phyloP scores from a whole-genome alignment of 2,113 vertebrate species.

The Anoura caudifer region DNA sequence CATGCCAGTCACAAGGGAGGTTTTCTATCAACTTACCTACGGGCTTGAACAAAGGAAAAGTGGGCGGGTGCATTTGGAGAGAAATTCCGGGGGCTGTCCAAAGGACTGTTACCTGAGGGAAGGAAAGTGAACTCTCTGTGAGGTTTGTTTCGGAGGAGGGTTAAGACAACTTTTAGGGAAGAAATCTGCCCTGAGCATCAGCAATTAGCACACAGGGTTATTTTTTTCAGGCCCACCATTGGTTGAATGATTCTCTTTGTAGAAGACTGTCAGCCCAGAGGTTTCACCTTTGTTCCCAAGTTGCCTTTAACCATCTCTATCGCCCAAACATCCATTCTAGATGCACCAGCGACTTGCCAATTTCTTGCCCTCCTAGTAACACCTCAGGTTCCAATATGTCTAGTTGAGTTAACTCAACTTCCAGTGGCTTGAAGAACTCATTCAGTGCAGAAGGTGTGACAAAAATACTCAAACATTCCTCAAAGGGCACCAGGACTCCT shows the following conservation, averaged over 20 bases:
- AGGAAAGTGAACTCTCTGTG: neutral
- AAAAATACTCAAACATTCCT: constrained; percentile 12
- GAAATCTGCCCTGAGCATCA: neutral
- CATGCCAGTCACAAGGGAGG: neutral
- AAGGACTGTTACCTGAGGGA: constrained; percentile 91
- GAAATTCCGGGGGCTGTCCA: constrained; percentile 98
- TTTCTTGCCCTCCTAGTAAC: neutral
- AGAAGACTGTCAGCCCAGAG: neutral
- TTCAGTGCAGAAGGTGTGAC: neutral
- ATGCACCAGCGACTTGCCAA: neutral
- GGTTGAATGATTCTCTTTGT: constrained; percentile 18
- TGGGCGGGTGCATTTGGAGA: constrained; percentile 97
- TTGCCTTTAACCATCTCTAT: neutral
- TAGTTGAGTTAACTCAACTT: neutral
- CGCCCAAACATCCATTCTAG: neutral
- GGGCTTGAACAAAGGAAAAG: constrained; percentile 96
- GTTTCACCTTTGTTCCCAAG: constrained; percentile 9
- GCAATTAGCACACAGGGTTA: neutral
- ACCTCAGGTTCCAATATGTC: neutral
- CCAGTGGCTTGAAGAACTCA: constrained; percentile 17
- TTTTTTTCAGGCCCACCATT: neutral
- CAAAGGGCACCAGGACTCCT: neutral
- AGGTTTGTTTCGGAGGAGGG: neutral
- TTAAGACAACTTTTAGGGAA: neutral
- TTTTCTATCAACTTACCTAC: constrained; percentile 88